These are phyloP conservation scores for Gephyroberyx darwinii DNA, from an alignment of 2,797 vertebrate species.

Conservation along the genomic window DNA sequence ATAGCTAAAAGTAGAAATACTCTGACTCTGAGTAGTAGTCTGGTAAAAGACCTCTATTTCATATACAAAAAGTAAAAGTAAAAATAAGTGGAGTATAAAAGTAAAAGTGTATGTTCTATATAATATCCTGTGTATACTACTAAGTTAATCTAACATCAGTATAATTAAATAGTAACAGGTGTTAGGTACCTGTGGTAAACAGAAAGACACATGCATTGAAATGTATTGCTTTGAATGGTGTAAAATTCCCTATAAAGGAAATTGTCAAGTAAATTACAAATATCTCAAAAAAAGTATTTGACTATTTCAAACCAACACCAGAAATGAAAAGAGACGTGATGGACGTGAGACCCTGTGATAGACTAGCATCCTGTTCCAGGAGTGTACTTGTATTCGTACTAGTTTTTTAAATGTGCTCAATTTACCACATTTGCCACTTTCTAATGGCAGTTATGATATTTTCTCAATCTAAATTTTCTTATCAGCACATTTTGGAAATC, in stretches of 20 bases:
- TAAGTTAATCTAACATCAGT: not conserved
- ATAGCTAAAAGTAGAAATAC: not conserved
- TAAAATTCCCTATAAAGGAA: not conserved
- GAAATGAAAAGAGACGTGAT: not conserved
- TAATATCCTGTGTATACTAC: not conserved
- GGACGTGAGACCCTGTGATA: constrained; percentile 22
- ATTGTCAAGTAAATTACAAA: not conserved
- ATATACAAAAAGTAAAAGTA: too few species aligned
- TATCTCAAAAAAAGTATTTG: too few species aligned
- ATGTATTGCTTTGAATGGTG: too few species aligned
- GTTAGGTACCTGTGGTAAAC: too few species aligned
- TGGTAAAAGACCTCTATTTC: not conserved
- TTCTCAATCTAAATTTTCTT: constrained; percentile 8
- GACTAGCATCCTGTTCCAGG: constrained; percentile 35
- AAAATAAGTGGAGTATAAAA: too few species aligned
- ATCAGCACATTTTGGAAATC: not conserved
- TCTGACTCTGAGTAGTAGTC: not conserved
- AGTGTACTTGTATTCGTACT: not conserved
- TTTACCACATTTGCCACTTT: constrained; percentile 11
- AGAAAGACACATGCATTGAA: too few species aligned
- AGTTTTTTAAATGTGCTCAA: constrained; percentile 28
- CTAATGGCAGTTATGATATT: not conserved
- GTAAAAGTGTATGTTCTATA: not conserved
- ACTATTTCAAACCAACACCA: too few species aligned
- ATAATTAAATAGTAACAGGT: too few species aligned